phyloP scores from a whole-genome alignment of 2,888 invertebrate species.

The Mantis religiosa region DNA sequence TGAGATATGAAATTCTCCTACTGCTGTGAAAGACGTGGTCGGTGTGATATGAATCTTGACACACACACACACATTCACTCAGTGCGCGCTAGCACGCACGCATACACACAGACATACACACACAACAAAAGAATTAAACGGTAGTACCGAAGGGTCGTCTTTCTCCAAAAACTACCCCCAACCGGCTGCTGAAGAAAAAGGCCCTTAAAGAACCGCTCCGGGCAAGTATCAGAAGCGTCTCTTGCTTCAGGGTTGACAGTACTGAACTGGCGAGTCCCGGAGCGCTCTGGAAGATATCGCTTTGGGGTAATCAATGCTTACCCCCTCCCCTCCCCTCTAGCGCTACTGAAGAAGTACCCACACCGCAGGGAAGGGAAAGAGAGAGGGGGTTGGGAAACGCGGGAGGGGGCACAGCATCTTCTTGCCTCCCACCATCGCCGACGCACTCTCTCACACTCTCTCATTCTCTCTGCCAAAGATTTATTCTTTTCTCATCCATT shows the following conservation, averaged over 20 bases:
- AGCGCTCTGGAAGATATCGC: conserved; percentile 4
- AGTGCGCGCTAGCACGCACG: neutral
- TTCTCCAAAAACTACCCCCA: neutral
- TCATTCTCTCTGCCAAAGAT: neutral
- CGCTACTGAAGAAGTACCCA: conserved; percentile 9
- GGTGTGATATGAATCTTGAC: neutral
- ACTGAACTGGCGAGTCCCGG: neutral
- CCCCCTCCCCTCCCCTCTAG: neutral
- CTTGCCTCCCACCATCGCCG: neutral
- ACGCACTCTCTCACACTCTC: neutral
- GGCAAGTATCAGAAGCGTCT: neutral
- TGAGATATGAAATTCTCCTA: neutral
- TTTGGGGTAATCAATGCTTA: conserved; percentile 16
- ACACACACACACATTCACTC: neutral
- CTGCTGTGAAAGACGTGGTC: neutral
- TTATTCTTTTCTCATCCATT: neutral
- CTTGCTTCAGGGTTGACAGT: neutral
- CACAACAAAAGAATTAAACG: neutral
- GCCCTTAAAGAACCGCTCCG: neutral
- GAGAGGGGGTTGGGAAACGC: neutral
- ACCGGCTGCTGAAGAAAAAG: neutral
- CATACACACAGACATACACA: neutral
- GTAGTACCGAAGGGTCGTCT: neutral
- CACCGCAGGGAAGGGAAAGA: neutral
- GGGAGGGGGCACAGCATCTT: neutral